Evolutionary conservation across 2,797 vertebrate species (phyloP).

Genomic region (Avahi laniger): DNA sequence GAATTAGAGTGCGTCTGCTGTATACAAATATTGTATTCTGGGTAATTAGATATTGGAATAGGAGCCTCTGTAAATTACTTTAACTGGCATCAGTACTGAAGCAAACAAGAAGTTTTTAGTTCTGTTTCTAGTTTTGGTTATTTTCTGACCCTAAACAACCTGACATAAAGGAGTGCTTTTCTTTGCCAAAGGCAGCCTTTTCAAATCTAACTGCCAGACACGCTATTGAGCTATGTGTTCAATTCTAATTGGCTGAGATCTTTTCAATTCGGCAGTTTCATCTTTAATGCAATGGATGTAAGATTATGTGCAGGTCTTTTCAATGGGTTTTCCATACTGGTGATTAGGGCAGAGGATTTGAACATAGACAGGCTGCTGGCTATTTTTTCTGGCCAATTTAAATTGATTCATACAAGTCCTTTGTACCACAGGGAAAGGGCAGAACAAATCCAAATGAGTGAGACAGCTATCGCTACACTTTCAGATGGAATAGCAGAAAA

Average conservation of each 20-base stretch:
- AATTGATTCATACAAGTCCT: slow-evolving; percentile 75
- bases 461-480: slow-evolving; percentile 43
- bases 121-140: slow-evolving; percentile 67
- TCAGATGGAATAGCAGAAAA: slow-evolving; percentile 36
- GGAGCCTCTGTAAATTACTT: slow-evolving; percentile 70
- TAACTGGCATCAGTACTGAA: slow-evolving; percentile 70
- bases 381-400: slow-evolving; percentile 76
- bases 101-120: slow-evolving; percentile 70
- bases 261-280: slow-evolving; percentile 76
- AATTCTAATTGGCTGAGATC: slow-evolving; percentile 77
- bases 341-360: slow-evolving; percentile 75
- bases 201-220: slow-evolving; percentile 69
- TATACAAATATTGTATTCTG: slow-evolving; percentile 74
- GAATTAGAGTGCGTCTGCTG: slow-evolving; percentile 59
- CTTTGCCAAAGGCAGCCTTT: slow-evolving; percentile 71
- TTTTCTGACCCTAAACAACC: slow-evolving; percentile 76
- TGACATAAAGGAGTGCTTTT: slow-evolving; percentile 68
- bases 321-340: slow-evolving; percentile 76
- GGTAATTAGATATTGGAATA: slow-evolving; percentile 72
- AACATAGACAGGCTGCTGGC: slow-evolving; percentile 71
- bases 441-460: slow-evolving; percentile 66
- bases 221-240: slow-evolving; percentile 68
- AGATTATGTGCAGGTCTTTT: slow-evolving; percentile 74
- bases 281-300: slow-evolving; percentile 77
- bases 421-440: slow-evolving; percentile 68